Evolutionary conservation across 1,140 invertebrate genomes (phyloP).

Genomic region (Holotrichia oblita): DNA sequence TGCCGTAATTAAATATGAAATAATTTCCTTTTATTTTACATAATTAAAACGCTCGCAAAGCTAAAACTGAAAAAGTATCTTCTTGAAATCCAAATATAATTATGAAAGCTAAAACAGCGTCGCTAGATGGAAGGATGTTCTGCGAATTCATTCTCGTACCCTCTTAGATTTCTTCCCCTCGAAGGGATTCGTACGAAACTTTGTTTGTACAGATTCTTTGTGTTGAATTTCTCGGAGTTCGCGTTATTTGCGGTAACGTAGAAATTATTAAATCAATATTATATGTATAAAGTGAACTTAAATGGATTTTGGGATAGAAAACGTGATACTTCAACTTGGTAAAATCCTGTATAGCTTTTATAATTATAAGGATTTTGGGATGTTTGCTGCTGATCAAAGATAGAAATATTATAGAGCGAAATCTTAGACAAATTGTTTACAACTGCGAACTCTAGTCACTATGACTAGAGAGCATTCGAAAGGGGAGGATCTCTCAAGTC

Average conservation of each 20-base stretch:
- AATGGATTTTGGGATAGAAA: conserved; percentile 18
- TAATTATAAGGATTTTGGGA: too few relatives aligned
- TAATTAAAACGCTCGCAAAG: conserved; percentile 54
- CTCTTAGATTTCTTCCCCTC: background rate
- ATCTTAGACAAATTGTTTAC: background rate
- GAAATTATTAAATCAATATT: conserved; percentile 36
- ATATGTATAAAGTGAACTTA: background rate
- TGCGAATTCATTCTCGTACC: background rate
- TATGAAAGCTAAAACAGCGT: conserved; percentile 45
- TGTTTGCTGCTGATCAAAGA: too few relatives aligned
- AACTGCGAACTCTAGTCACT: too few relatives aligned
- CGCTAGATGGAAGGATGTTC: conserved; percentile 7
- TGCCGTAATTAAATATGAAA: conserved; percentile 30
- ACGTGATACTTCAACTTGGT: background rate
- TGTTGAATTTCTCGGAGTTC: background rate
- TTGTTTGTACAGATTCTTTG: conserved; percentile 32
- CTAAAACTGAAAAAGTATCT: conserved; percentile 55
- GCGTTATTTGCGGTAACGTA: conserved; percentile 3
- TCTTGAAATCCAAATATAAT: conserved; percentile 55
- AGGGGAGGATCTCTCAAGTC: too few relatives aligned
- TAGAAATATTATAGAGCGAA: too few relatives aligned
- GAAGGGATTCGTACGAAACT: background rate
- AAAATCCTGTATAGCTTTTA: background rate
- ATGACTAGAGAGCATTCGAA: too few relatives aligned
- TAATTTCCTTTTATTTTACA: conserved; percentile 47